phyloP scores from a whole-genome alignment of 2,113 vertebrate genomes.

The Neodontobutis hainanensis region DNA sequence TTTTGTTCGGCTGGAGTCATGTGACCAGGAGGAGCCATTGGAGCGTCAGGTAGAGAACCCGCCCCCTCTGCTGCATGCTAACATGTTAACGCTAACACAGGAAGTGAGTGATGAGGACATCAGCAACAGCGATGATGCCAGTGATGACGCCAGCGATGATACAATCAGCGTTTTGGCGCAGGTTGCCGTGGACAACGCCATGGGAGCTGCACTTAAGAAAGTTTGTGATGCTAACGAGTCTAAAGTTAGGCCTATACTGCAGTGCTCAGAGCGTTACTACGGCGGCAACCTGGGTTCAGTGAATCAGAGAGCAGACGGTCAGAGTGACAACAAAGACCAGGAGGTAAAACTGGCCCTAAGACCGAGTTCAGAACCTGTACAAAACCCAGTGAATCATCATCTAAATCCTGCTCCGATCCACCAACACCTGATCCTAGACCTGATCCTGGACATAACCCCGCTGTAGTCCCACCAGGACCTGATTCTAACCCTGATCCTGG shows the following conservation, averaged over 20 bases:
- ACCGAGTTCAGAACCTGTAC: not conserved
- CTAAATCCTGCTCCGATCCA: no score
- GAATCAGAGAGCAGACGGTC: conserved; percentile 10
- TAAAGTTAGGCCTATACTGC: not conserved
- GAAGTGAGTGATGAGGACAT: conserved; percentile 21
- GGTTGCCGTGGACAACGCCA: conserved; percentile 42
- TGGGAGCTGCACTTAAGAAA: conserved; percentile 35
- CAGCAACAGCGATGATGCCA: conserved; percentile 34
- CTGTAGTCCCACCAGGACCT: no score
- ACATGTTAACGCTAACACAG: conserved; percentile 2
- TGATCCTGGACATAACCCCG: not conserved
- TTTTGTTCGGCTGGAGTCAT: conserved; percentile 38
- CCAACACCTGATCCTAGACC: not conserved
- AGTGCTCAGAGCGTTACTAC: conserved; percentile 6
- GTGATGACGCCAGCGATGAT: conserved; percentile 52
- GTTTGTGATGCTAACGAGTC: conserved; percentile 3
- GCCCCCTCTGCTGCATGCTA: conserved; percentile 21
- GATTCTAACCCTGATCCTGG: not conserved
- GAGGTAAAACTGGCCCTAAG: conserved; percentile 52
- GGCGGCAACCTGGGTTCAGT: conserved; percentile 13
- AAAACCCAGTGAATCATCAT: no score
- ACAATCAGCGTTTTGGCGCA: conserved; percentile 62
- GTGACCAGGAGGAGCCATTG: conserved; percentile 40
- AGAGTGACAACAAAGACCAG: conserved; percentile 19
- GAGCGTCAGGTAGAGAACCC: conserved; percentile 42